phyloP scores from a whole-genome alignment of 2,113 vertebrate species.

The Centropus bengalensis region DNA sequence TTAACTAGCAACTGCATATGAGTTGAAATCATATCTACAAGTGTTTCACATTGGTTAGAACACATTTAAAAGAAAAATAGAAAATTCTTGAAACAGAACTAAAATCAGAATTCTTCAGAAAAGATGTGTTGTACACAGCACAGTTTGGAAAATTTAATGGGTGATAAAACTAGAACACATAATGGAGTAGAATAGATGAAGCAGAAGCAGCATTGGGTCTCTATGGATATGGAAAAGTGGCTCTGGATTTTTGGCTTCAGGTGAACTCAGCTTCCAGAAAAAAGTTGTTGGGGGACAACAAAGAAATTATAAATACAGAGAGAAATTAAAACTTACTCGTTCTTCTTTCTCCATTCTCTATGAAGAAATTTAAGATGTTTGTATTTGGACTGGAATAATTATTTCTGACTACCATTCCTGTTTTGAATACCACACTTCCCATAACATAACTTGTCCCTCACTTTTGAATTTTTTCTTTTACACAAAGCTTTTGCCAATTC shows the following conservation, averaged over 20 bases:
- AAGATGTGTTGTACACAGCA: neutral
- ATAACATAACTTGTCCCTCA: neutral
- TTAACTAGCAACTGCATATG: neutral
- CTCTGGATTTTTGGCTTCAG: neutral
- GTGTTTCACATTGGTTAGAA: neutral
- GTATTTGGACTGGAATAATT: neutral
- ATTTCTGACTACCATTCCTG: neutral
- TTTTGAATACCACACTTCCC: neutral
- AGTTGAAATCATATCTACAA: neutral
- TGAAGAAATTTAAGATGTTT: neutral
- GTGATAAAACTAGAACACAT: neutral
- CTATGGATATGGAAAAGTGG: neutral
- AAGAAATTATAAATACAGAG: neutral
- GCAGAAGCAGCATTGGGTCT: neutral
- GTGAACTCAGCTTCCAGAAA: neutral
- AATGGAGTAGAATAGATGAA: accelerated
- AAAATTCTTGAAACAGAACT: neutral
- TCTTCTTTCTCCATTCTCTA: neutral
- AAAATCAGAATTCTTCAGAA: neutral
- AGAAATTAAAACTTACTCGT: neutral
- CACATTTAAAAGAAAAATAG: neutral
- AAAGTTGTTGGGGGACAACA: neutral
- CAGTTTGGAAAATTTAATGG: neutral
- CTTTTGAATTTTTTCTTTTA: neutral
- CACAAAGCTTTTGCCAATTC: neutral